A percentile compares a stretch with the other conserved stretches of the same genome.
phyloP scores from a whole-genome alignment of 2,888 invertebrate genomes.

The Eupithecia abbreviata region DNA sequence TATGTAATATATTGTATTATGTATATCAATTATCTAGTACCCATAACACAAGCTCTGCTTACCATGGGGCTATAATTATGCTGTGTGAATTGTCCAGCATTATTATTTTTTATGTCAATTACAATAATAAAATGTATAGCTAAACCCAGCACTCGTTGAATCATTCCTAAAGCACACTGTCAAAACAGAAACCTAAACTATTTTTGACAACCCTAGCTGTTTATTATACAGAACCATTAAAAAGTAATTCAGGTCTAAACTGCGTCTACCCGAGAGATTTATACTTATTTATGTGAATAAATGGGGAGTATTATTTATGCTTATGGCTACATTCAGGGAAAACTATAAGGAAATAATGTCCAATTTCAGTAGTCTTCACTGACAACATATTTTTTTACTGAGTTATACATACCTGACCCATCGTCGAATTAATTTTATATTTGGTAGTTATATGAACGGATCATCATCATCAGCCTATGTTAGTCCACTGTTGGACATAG shows the following conservation, averaged over 20 bases:
- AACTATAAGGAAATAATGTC: not conserved
- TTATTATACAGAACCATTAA: slow-evolving; percentile 12
- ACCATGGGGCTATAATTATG: too few species aligned
- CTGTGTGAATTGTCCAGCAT: too few species aligned
- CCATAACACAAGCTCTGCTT: too few species aligned
- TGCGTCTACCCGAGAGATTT: slow-evolving; percentile 21
- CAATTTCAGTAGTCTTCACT: not conserved
- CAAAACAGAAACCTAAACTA: not conserved
- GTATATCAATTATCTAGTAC: too few species aligned
- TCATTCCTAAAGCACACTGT: not conserved
- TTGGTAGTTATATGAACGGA: too few species aligned
- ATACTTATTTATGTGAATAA: slow-evolving; percentile 18
- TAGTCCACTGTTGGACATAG: too few species aligned
- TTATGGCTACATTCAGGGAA: slow-evolving; percentile 8
- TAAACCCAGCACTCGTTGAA: not conserved
- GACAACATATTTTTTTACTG: not conserved
- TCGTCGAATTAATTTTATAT: too few species aligned
- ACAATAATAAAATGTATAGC: too few species aligned
- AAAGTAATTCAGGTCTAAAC: slow-evolving; percentile 42
- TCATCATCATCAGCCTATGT: too few species aligned
- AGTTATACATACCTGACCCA: not conserved
- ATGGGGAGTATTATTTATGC: slow-evolving; percentile 14
- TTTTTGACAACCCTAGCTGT: slow-evolving; percentile 23
- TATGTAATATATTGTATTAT: too few species aligned
- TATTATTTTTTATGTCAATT: too few species aligned